phyloP scores from a whole-genome alignment of 2,797 vertebrate genomes.

The Gouania willdenowi region DNA sequence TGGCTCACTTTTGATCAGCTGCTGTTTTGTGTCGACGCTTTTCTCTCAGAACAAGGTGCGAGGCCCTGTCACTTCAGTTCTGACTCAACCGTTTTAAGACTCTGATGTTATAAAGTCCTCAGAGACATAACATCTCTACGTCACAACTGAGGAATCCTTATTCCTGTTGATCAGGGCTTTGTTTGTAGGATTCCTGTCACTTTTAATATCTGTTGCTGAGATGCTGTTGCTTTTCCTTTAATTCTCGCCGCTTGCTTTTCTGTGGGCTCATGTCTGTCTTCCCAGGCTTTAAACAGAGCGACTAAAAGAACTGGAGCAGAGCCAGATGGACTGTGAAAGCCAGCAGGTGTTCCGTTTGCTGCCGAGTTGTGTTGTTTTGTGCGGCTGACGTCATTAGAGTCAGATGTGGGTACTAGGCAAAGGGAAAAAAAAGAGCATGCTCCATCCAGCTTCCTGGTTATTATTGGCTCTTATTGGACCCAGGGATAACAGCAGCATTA shows the following conservation, averaged over 20 bases:
- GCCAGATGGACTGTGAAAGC: slow-evolving; percentile 57
- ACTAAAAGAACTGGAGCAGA: slow-evolving; percentile 49
- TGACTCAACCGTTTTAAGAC: slow-evolving; percentile 18
- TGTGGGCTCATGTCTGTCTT: slow-evolving; percentile 34
- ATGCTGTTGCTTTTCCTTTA: neutral
- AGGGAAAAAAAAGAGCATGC: slow-evolving; percentile 44
- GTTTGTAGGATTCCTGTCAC: slow-evolving; percentile 15
- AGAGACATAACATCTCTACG: slow-evolving; percentile 1
- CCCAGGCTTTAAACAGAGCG: slow-evolving; percentile 59
- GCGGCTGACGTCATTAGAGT: slow-evolving; percentile 64
- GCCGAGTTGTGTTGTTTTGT: slow-evolving; percentile 59
- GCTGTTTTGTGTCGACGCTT: slow-evolving; percentile 41
- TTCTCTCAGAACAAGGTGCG: slow-evolving; percentile 38
- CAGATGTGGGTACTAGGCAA: slow-evolving; percentile 30
- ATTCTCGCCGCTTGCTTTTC: slow-evolving; percentile 3
- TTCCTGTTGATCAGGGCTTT: slow-evolving; percentile 20
- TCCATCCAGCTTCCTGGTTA: slow-evolving; percentile 36
- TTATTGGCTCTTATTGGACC: slow-evolving; percentile 27
- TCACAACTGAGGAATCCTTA: slow-evolving; percentile 1
- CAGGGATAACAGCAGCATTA: neutral
- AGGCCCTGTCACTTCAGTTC: slow-evolving; percentile 56
- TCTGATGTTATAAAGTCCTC: slow-evolving; percentile 25
- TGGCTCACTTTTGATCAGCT: slow-evolving; percentile 47
- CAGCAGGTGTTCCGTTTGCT: slow-evolving; percentile 74
- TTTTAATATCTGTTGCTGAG: slow-evolving; percentile 9